A percentile compares a stretch with the other conserved stretches of the same genome.
Conservation (phyloP, 2,888 invertebrate species). For the Cacoxenus indagator region DNA sequence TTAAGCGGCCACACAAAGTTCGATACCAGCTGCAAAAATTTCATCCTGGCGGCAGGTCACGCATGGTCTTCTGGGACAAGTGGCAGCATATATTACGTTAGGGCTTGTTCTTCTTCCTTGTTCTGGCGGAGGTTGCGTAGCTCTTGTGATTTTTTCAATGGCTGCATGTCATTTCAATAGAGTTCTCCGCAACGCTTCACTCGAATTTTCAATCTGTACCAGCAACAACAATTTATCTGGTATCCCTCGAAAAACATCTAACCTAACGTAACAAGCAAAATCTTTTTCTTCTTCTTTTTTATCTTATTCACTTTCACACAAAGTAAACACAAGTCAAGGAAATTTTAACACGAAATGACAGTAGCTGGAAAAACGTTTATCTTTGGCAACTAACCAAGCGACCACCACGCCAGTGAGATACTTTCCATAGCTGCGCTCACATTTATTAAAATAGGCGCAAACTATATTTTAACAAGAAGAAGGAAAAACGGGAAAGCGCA, state of each 20-base stretch:
- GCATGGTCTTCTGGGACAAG: no score
- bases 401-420: neutral
- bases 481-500: neutral
- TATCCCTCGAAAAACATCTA: neutral
- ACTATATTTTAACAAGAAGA: neutral
- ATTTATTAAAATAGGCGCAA: neutral
- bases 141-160: no score
- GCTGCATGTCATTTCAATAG: no score
- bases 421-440: neutral
- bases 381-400: neutral
- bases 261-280: neutral
- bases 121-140: no score
- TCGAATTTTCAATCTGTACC: neutral
- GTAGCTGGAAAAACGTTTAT: slow-evolving; percentile 17
- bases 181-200: no score
- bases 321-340: neutral
- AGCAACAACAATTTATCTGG: neutral
- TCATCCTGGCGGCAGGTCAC: no score
- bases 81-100: no score
- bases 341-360: slow-evolving; percentile 19
- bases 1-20: no score
- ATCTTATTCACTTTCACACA: neutral
- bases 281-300: neutral
- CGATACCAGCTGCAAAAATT: no score
- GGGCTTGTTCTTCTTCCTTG: no score